phyloP scores from a whole-genome alignment of 2,113 vertebrate species.

The Mesembrinibis cayennensis region DNA sequence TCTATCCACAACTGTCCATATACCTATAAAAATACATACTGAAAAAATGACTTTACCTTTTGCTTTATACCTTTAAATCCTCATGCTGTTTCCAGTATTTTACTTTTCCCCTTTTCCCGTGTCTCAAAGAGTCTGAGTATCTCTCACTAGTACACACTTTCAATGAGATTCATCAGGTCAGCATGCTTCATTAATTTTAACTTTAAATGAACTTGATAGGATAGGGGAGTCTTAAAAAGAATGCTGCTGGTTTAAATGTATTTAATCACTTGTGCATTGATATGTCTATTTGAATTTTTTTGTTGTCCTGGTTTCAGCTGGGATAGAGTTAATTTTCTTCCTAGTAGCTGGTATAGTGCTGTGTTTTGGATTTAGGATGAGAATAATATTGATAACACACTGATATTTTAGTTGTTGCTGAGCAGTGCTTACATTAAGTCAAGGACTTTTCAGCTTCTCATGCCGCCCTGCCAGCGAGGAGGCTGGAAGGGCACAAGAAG shows the following conservation, averaged over 20 bases:
- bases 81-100: not conserved
- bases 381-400: no score
- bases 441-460: no score
- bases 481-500: no score
- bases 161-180: not conserved
- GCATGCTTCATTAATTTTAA: not conserved
- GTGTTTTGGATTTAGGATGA: no score
- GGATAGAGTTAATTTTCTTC: no score
- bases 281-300: not conserved
- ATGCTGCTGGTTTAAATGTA: not conserved
- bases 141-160: not conserved
- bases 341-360: no score
- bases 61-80: not conserved
- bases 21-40: not conserved
- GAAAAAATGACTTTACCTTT: not conserved
- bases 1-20: not conserved
- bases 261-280: not conserved
- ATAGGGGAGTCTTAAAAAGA: not conserved
- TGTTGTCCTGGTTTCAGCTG: not conserved
- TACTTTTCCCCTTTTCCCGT: not conserved
- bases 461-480: no score
- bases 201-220: not conserved
- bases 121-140: not conserved
- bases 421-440: no score
- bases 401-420: no score